A percentile compares a stretch with the other conserved stretches of the same genome.
Conservation (phyloP, 2,113 vertebrate species). For the Ardeotis arabs region DNA sequence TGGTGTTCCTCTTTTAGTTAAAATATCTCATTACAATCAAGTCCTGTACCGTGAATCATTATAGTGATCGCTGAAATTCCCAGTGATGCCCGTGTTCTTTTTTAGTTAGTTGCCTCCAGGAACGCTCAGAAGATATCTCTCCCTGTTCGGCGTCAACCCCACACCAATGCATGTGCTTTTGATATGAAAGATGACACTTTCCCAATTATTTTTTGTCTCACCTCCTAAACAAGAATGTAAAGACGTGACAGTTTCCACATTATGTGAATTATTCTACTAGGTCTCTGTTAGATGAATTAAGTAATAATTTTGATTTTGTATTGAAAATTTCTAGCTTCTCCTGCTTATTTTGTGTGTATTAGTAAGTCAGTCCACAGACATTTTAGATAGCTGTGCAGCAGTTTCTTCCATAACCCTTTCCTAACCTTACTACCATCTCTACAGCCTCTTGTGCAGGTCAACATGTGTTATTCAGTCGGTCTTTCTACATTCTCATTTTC, state of each 20-base stretch:
- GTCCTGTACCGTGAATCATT: neutral
- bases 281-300: neutral
- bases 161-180: neutral
- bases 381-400: neutral
- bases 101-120: neutral
- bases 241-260: neutral
- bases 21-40: neutral
- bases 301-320: neutral
- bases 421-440: neutral
- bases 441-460: neutral
- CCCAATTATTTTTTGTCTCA: neutral
- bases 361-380: neutral
- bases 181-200: neutral
- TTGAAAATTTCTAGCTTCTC: neutral
- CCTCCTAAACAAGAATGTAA: neutral
- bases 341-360: neutral
- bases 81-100: neutral
- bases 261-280: neutral
- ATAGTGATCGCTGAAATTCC: neutral
- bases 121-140: rapidly evolving
- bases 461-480: neutral
- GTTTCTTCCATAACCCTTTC: neutral
- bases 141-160: neutral
- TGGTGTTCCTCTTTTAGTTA: neutral
- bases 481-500: neutral